phyloP scores from a whole-genome alignment of 1,140 invertebrate genomes.

The Eciton burchellii region DNA sequence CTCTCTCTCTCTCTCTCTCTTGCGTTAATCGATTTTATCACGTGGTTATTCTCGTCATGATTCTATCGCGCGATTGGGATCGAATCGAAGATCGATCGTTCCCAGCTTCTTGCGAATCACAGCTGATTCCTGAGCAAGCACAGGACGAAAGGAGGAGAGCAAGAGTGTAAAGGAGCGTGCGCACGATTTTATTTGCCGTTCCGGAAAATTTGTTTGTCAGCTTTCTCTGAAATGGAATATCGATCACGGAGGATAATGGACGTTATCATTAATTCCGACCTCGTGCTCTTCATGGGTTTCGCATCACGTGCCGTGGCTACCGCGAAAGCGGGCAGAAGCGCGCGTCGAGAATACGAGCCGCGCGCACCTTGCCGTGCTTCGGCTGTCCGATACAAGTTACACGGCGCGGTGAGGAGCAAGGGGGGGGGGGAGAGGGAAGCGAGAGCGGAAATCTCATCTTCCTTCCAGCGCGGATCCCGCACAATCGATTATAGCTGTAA shows the following conservation, averaged over 20 bases:
- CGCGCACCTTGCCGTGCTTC: slow-evolving; percentile 14
- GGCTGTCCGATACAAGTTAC: slow-evolving; percentile 49
- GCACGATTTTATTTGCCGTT: background rate
- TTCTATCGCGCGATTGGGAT: background rate
- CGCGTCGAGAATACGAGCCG: slow-evolving; percentile 49
- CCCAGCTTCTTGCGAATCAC: too few species aligned
- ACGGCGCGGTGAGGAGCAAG: background rate
- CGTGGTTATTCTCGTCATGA: background rate
- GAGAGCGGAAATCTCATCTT: slow-evolving; percentile 36
- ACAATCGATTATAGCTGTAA: slow-evolving; percentile 53
- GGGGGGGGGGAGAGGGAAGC: background rate
- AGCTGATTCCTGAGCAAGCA: too few species aligned
- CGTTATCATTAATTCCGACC: slow-evolving; percentile 51
- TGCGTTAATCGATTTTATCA: too few species aligned
- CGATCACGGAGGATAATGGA: slow-evolving; percentile 37
- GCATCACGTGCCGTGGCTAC: slow-evolving; percentile 32
- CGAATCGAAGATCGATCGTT: background rate
- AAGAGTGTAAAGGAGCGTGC: background rate
- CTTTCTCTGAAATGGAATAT: background rate
- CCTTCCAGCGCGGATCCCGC: slow-evolving; percentile 6
- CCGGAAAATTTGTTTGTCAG: slow-evolving; percentile 23
- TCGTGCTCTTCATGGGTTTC: slow-evolving; percentile 49
- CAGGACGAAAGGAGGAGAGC: too few species aligned
- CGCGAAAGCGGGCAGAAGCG: slow-evolving; percentile 12
- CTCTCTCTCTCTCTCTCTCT: too few species aligned